These are phyloP conservation scores for Tipula unca DNA, from an alignment of 2,888 invertebrate species.

Conservation along the genomic window DNA sequence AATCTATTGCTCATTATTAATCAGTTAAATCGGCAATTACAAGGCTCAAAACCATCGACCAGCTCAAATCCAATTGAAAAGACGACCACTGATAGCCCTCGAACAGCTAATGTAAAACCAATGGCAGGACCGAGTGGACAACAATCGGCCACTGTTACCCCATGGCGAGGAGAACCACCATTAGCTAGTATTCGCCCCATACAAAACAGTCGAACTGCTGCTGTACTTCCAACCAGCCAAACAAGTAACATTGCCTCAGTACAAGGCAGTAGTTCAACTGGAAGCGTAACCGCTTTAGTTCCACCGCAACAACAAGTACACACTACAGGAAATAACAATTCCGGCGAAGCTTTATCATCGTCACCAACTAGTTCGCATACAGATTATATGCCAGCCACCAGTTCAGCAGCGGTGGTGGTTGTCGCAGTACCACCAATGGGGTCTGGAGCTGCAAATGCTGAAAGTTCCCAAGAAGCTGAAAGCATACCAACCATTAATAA, in stretches of 20 bases:
- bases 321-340: slow-evolving; percentile 42
- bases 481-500: slow-evolving; percentile 38
- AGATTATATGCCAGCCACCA: slow-evolving; percentile 80
- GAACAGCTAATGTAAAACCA: slow-evolving; percentile 90
- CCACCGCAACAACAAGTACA: slow-evolving; percentile 55
- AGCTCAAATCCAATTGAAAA: slow-evolving; percentile 57
- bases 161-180: slow-evolving; percentile 72
- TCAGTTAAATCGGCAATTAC: slow-evolving; percentile 57
- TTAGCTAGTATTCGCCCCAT: slow-evolving; percentile 86
- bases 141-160: slow-evolving; percentile 47
- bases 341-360: slow-evolving; percentile 49
- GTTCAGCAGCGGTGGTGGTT: slow-evolving; percentile 53
- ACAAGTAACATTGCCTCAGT: slow-evolving; percentile 47
- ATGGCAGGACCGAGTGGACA: slow-evolving; percentile 63
- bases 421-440: slow-evolving; percentile 55
- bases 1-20: slow-evolving; percentile 59
- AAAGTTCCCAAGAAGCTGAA: slow-evolving; percentile 44
- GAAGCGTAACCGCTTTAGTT: slow-evolving; percentile 46
- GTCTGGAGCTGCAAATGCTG: slow-evolving; percentile 30
- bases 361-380: slow-evolving; percentile 68
- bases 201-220: slow-evolving; percentile 59
- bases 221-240: slow-evolving; percentile 62
- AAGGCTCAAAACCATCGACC: slow-evolving; percentile 60
- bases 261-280: slow-evolving; percentile 31
- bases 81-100: slow-evolving; percentile 50